Evolutionary conservation across 2,888 invertebrate genomes (phyloP), one percentile per base, ranked within the genome.

Genomic region (Pardosa pseudoannulata): DNA sequence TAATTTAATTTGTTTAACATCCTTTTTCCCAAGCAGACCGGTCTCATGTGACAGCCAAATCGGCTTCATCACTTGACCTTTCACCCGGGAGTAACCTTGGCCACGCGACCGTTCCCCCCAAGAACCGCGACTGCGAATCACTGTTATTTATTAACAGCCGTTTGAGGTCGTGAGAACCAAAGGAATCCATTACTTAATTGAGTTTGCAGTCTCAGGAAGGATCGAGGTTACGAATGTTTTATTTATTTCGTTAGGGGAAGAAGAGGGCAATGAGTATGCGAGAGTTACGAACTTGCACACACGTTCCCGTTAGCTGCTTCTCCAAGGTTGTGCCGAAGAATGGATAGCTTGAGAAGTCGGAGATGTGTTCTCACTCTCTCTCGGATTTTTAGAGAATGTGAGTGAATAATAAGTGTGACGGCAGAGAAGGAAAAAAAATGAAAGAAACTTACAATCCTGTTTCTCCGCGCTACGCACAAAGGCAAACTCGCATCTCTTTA

Each of bases 131-230:
- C 62, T 16, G 27, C 67, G 67, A 73, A 62, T 41, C 27, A 74
- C 56, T 31, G 65, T 81, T 81, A 81, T 50, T 74, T 75, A 74
- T 81, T 81, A 81, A 65, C 74, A 68, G 67, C 56, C 39, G 50
- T 5, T n/a, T 70, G 36, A 74, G 74, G 81, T 81, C 81, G 74
- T 81, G 81, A 81, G 81, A 81, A 81, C 50, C 62, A 27, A 64
- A 67, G n/a, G 65, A 80, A 46, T 72, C 74, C 62, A 81, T 81
- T 81, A 67, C 73, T 81, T 75, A 23, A 46, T 67, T 67, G 71
- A 62, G 56, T 32, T 71, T 62, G 39, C 68, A 32, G 36, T 74
- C 32, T 64, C 32, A 39, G n/a, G 36, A 36, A 32, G 65, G 9
- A 72, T 46, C 32, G 73, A 79, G 79, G 79, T 79, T 79, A 31